Base-by-base conservation (phyloP, 92 coral and sea anemone genomes). In the Porites divaricata region DNA sequence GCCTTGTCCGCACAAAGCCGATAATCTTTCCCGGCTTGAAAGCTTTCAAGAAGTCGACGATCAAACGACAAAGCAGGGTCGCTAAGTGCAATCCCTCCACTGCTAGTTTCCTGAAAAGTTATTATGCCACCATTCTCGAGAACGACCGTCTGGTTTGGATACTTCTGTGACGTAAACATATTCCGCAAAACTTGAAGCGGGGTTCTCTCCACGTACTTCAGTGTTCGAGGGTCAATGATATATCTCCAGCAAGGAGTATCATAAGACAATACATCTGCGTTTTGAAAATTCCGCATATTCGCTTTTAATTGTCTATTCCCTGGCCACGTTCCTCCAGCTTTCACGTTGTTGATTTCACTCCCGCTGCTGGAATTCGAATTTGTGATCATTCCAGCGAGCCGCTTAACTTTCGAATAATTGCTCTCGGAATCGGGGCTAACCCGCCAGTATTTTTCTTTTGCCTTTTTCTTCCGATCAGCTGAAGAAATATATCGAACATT, bases 201-300 rank as follows among this genome's bases (percentile, higher is more conserved):
- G 35, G 86, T 91, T 50, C 99, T 92, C 53, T 95, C 93, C 19
- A 97, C 86, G 41, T 97, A 97, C 12, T 79, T 81, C 69, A 81
- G 82, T 64, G 89, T 88, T 59, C 93, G 90, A n/a, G 99, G 99
- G 68, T 97, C 97, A 58, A 97, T 70, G 17, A 97, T 91, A 35
- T 92, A 95, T 85, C 99, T 88, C 99, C 99, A 97, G 53, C 98
- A 93, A 74, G 98, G 98, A 13, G 89, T 91, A 56, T 93, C 98
- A 66, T 97, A 97, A n/a, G 99, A 97, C 19, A 97, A 73, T 16
- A 97, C 99, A 83, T 93, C 98, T 3, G 89, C 84, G 68, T 95
- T 97, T 79, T 92, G 93, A 83, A 74, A 97, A 68, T 95, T 97
- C 20, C 81, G 59, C 69, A 90, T 79, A 35, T 75, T 89, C 4